phyloP scores from a whole-genome alignment of 2,113 vertebrate genomes.

The Malurus cyaneus region DNA sequence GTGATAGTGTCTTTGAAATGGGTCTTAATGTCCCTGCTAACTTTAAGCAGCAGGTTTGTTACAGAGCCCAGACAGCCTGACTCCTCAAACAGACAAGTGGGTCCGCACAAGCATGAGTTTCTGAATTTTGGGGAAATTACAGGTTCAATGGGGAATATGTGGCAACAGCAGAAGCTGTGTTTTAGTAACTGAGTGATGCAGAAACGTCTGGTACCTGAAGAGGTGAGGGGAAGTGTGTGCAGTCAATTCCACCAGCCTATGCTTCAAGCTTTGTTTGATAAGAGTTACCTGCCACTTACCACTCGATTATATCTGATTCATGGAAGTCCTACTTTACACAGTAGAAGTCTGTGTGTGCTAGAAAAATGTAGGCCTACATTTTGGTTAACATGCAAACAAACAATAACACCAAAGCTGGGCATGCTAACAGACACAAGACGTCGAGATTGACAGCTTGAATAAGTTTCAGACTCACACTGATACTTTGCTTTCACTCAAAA shows the following conservation, averaged over 20 bases:
- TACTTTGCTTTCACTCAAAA: conserved; percentile 61
- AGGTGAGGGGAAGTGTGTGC: neutral
- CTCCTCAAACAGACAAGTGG: neutral
- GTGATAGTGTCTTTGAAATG: too few species aligned
- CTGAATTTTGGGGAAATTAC: neutral
- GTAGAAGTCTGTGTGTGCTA: neutral
- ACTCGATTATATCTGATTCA: neutral
- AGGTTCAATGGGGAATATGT: neutral
- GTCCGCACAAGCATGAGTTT: neutral
- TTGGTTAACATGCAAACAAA: conserved; percentile 14
- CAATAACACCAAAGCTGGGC: conserved; percentile 12
- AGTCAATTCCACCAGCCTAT: neutral
- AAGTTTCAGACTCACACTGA: conserved; percentile 68
- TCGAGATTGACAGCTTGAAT: conserved; percentile 61
- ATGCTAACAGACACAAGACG: conserved; percentile 56
- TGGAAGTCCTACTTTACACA: neutral
- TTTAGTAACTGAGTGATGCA: neutral
- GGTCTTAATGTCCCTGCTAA: neutral
- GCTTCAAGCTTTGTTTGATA: neutral
- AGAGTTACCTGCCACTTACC: neutral
- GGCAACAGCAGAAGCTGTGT: neutral
- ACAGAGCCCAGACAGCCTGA: neutral
- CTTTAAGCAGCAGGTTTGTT: neutral
- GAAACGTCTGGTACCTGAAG: neutral
- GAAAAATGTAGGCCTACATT: neutral